Conservation (phyloP, 2,888 invertebrate species). For the Odontomyia ornata region DNA sequence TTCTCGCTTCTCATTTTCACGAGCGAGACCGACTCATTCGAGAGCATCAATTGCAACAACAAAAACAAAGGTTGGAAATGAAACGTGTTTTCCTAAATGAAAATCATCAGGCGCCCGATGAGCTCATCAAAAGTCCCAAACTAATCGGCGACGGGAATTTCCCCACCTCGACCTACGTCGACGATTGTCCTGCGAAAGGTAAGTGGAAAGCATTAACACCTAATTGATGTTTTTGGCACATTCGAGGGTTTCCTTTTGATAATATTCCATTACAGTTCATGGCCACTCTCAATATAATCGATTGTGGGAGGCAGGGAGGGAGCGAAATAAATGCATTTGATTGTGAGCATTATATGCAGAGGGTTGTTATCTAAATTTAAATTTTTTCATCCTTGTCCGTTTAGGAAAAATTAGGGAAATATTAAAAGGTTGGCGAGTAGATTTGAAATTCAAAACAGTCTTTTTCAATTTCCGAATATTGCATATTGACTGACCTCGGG, state of each 20-base stretch:
- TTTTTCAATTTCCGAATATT: constrained; percentile 51
- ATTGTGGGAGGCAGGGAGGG: too few relatives aligned
- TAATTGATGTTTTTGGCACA: constrained; percentile 1
- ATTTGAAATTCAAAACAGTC: constrained; percentile 51
- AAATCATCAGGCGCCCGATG: constrained; percentile 24
- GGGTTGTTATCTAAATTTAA: too few relatives aligned
- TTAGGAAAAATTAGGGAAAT: not conserved
- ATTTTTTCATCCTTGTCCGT: not conserved
- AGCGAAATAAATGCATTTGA: too few relatives aligned
- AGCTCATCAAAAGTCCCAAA: constrained; percentile 29
- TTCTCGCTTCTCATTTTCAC: constrained; percentile 62
- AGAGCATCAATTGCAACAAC: constrained; percentile 63
- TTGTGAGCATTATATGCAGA: too few relatives aligned
- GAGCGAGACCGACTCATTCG: constrained; percentile 64
- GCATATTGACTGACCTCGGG: constrained; percentile 21
- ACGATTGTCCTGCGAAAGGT: constrained; percentile 22
- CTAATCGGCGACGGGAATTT: not conserved
- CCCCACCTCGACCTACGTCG: not conserved
- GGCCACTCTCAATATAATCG: too few relatives aligned
- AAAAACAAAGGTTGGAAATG: constrained; percentile 53
- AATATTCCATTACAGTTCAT: too few relatives aligned
- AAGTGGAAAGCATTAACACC: not conserved
- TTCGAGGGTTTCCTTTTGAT: too few relatives aligned
- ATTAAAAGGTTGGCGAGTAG: constrained; percentile 33
- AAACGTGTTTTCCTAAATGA: constrained; percentile 39